Conservation (phyloP, 2,888 invertebrate species). For the Melikaiella ostensackeni region DNA sequence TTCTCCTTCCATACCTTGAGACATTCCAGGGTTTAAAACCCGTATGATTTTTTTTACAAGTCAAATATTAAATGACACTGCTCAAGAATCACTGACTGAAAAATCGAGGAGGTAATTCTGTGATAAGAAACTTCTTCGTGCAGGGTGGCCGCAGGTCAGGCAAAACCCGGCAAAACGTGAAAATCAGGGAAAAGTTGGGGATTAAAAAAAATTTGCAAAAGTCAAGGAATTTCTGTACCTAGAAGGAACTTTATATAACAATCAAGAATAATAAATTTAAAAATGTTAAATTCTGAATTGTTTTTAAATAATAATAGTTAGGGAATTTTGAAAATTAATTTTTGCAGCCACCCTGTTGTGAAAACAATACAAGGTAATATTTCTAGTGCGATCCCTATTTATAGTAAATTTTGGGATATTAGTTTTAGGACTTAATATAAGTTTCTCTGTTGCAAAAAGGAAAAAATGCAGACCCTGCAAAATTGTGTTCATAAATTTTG, state of each 20-base stretch:
- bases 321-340: too few species aligned
- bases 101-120: neutral
- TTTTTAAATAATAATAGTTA: too few species aligned
- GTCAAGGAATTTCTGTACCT: too few species aligned
- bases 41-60: slow-evolving; percentile 5
- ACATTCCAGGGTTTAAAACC: slow-evolving; percentile 1
- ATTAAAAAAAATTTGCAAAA: too few species aligned
- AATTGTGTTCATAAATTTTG: neutral
- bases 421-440: slow-evolving; percentile 4
- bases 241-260: too few species aligned
- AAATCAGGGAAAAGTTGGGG: too few species aligned
- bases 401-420: slow-evolving; percentile 11
- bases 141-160: too few species aligned
- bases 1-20: neutral
- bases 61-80: slow-evolving; percentile 18
- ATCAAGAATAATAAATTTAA: too few species aligned
- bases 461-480: neutral
- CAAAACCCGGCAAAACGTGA: too few species aligned
- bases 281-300: too few species aligned
- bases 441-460: slow-evolving; percentile 4
- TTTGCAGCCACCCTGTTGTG: neutral
- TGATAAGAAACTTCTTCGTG: slow-evolving; percentile 1
- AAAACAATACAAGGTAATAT: slow-evolving; percentile 41
- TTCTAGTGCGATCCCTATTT: slow-evolving; percentile 37
- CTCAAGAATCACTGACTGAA: slow-evolving; percentile 31